phyloP scores from a whole-genome alignment of 2,888 invertebrate species.

The Heteromyza rotundicornis region DNA sequence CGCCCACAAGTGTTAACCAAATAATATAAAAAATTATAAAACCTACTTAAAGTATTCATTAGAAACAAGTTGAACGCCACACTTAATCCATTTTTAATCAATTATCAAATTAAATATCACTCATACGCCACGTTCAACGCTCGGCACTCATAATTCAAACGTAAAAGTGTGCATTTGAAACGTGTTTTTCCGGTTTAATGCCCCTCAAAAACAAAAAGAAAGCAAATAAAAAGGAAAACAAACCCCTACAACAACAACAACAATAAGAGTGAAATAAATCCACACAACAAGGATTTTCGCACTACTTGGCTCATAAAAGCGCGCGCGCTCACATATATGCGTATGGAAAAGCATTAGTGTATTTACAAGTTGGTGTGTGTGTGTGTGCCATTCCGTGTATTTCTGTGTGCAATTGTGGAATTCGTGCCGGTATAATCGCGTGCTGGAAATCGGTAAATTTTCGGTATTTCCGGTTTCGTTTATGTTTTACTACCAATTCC shows the following conservation, averaged over 20 bases:
- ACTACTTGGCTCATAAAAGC: not conserved
- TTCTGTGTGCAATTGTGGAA: constrained; percentile 17
- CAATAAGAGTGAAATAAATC: not conserved
- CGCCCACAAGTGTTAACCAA: no score
- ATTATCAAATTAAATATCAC: constrained; percentile 5
- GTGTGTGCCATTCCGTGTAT: constrained; percentile 5
- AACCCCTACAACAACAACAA: not conserved
- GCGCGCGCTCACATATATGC: not conserved
- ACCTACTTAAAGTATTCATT: no score
- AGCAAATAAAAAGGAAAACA: constrained; percentile 43
- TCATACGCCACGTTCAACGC: constrained; percentile 7
- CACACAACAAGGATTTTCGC: not conserved
- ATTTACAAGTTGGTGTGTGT: not conserved
- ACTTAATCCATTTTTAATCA: no score
- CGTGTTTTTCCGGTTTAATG: constrained; percentile 54
- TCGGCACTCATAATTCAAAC: not conserved
- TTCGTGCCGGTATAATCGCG: constrained; percentile 36
- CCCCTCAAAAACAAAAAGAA: constrained; percentile 49
- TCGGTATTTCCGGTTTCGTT: constrained; percentile 48
- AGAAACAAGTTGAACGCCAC: no score
- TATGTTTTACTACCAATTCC: constrained; percentile 52
- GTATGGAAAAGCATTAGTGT: no score
- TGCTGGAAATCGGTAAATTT: constrained; percentile 36
- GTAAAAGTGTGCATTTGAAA: constrained; percentile 33
- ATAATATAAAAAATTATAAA: no score